Conservation (phyloP, 2,888 invertebrate genomes). For the Erynnis tages region DNA sequence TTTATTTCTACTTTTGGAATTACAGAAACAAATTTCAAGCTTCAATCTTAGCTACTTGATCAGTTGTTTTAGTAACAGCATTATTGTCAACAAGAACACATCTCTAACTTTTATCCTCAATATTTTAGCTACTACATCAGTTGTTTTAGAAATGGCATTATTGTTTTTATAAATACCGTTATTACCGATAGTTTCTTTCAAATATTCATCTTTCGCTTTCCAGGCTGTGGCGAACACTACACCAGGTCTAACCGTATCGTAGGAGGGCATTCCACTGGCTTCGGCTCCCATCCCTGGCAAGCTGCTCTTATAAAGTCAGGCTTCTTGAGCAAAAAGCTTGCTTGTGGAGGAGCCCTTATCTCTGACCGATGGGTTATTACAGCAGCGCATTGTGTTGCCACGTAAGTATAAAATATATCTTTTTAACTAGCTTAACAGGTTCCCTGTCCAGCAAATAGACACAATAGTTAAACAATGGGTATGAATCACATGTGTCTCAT, state of each 20-base stretch:
- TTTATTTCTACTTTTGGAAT: too few relatives aligned
- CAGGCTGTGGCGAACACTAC: conserved; percentile 95
- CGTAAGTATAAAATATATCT: conserved; percentile 82
- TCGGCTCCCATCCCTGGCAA: conserved; percentile 97
- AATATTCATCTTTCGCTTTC: conserved; percentile 41
- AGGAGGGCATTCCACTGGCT: conserved; percentile 94
- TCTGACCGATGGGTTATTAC: conserved; percentile 96
- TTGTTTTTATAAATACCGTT: too few relatives aligned
- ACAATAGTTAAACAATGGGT: too few relatives aligned
- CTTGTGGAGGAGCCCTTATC: conserved; percentile 94
- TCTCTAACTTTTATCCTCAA: too few relatives aligned
- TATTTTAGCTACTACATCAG: too few relatives aligned
- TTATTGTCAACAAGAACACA: too few relatives aligned
- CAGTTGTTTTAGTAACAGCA: too few relatives aligned
- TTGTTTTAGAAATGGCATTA: too few relatives aligned
- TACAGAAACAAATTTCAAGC: too few relatives aligned
- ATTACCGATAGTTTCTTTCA: neutral
- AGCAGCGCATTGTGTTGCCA: conserved; percentile 95
- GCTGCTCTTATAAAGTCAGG: conserved; percentile 95
- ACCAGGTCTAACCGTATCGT: conserved; percentile 94
- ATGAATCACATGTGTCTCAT: too few relatives aligned
- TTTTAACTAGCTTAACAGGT: neutral
- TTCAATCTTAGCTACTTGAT: too few relatives aligned
- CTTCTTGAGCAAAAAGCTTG: conserved; percentile 93
- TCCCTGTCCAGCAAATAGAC: too few relatives aligned